Base-by-base conservation (phyloP, 2,797 vertebrate genomes). In the Sternarchorhynchus goeldii region DNA sequence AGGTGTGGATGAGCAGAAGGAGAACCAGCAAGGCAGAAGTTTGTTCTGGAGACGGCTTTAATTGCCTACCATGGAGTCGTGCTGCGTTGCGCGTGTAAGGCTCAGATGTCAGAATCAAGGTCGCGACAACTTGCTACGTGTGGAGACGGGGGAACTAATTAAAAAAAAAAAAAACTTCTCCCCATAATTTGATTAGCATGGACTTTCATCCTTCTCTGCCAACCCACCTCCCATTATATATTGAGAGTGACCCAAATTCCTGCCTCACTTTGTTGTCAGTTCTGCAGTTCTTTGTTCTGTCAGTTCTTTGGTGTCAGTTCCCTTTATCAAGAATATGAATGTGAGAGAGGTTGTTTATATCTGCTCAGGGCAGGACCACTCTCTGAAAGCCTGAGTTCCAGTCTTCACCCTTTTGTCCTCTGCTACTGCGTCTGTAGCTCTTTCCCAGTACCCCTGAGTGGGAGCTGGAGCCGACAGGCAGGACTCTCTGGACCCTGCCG, bases 141-240 rank as follows among this genome's bases (percentile, higher is more conserved):
- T n/a, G 50, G 78, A 86, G 82, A 85, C 76, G 62, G 76, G 83
- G 86, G 86, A 88, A 80, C 86, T 90, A 85, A 90, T 92, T 90
- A 89, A 89, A 87, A 86, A 83, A 67, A 68, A 89, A 89, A 87
- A 86, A 83, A 67, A 59, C 32, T 84, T 75, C 50, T 84, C 76
- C 78, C 63, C 64, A 81, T 90, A 88, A 89, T 87, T 88, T 87
- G 84, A 89, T 91, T 90, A 88, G 87, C 83, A 83, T 84, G 84
- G 86, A 89, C 88, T 91, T 92, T 90, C 85, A 90, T 91, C 85
- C 80, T 74, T 50, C 73, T 70, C 73, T 68, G 36, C 50, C 45
- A 58, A 80, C 72, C 75, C 60, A 75, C 68, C 79, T 78, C 76
- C 64, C 64, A 71, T 82, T 79, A 79, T 75, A 76, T 71, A 77